These are phyloP conservation scores for Eulemur rubriventer DNA, from an alignment of 2,797 vertebrate genomes.

Conservation along the genomic window DNA sequence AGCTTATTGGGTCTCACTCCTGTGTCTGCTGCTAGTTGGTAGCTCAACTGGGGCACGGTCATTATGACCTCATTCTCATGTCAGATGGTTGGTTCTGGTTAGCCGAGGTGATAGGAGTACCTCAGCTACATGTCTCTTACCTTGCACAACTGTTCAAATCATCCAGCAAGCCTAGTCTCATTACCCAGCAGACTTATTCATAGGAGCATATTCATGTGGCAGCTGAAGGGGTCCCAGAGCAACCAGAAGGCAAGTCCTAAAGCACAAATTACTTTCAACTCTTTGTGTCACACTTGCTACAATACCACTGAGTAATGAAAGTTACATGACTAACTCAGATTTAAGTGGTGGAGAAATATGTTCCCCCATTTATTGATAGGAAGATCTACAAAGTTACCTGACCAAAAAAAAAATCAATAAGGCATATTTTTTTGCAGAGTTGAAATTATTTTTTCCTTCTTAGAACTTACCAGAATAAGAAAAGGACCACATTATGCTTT, in stretches of 20 bases:
- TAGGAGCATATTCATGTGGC: not conserved
- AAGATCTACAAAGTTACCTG: not conserved
- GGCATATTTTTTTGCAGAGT: not conserved
- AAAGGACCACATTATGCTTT: not conserved
- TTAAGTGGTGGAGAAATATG: not conserved
- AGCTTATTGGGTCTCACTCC: not conserved
- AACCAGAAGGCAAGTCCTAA: not conserved
- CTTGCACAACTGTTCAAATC: not conserved
- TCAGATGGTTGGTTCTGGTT: not conserved
- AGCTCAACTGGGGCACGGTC: not conserved
- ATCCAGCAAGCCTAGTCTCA: not conserved
- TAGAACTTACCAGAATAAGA: not conserved
- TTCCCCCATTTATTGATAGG: not conserved
- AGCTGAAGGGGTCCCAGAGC: not conserved
- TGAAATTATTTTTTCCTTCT: not conserved
- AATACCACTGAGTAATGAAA: not conserved
- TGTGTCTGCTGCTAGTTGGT: not conserved
- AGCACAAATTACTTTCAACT: not conserved
- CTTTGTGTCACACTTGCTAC: not conserved
- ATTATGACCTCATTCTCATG: not conserved
- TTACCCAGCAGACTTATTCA: not conserved
- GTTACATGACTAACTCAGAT: not conserved
- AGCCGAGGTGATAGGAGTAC: not conserved
- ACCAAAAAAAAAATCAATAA: not conserved
- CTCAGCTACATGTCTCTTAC: not conserved